Evolutionary conservation across 2,888 invertebrate genomes (phyloP).

Genomic region (Matsumyia berberina): DNA sequence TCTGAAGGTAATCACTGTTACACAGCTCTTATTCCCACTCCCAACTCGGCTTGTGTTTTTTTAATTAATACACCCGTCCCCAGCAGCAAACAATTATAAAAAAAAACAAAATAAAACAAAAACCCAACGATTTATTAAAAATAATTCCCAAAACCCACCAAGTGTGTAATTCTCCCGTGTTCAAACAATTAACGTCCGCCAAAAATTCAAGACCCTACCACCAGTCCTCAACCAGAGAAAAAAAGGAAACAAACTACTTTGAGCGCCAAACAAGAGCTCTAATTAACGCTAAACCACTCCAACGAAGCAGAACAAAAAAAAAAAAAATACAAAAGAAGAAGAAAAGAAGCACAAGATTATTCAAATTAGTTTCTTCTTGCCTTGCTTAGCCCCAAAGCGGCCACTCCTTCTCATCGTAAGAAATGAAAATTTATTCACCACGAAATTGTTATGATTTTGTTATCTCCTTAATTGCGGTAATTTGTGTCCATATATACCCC

Average conservation of each 20-base stretch:
- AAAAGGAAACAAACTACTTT: conserved; percentile 38
- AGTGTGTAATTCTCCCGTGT: conserved; percentile 43
- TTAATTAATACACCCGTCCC: conserved; percentile 19
- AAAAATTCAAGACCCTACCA: conserved; percentile 5
- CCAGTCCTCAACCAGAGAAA: not conserved
- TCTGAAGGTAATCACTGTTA: not conserved
- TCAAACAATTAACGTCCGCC: conserved; percentile 49
- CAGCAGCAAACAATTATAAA: conserved; percentile 21
- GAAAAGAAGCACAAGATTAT: conserved; percentile 34
- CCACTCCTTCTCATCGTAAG: conserved; percentile 55
- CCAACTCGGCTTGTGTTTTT: not conserved
- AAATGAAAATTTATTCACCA: conserved; percentile 72
- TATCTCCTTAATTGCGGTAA: conserved; percentile 74
- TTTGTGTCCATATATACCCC: conserved; percentile 69
- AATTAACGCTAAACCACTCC: conserved; percentile 68
- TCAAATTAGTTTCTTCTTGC: conserved; percentile 45
- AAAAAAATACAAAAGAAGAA: not conserved
- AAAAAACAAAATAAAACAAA: not conserved
- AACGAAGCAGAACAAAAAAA: conserved; percentile 34
- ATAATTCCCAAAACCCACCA: conserved; percentile 16
- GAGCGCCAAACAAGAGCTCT: conserved; percentile 56
- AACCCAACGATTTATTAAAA: conserved; percentile 34
- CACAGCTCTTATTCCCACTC: conserved; percentile 22
- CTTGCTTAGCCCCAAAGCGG: conserved; percentile 10
- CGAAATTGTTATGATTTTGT: conserved; percentile 75